Base-by-base conservation (phyloP, 1,140 invertebrate genomes). In the Heliothis virescens region DNA sequence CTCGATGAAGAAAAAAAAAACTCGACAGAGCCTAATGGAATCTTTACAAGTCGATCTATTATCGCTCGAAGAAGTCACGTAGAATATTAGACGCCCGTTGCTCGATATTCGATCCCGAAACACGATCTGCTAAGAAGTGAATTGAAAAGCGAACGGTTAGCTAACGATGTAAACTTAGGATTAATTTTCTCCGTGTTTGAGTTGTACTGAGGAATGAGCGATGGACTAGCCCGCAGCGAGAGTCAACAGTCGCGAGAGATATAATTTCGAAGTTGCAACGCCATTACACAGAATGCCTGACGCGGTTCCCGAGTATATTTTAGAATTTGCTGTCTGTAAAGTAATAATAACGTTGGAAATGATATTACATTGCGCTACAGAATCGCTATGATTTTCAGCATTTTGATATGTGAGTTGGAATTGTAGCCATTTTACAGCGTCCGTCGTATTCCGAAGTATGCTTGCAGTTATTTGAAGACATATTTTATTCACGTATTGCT, bases 171-270 rank as follows among this genome's bases (percentile, higher is more conserved):
- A 79, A 84, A 82, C 79, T 78, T 73, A 59, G 80, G 83, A 84
- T 84, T 84, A 84, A 84, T 84, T 84, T 84, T 78, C 80, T 78
- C 69, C 48, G 52, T 84, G 83, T 84, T 84, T 84, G 80, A 84
- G 73, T 84, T 80, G 52, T 75, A 73, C 79, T 79, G 59, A 76
- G 74, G 26, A 76, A 81, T 82, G 83, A 84, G 65, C 80, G 83
- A 84, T 84, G 83, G 83, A 78, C 80, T 69, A 52, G 77, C 80
- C 69, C n/a, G 73, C 48, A 74, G 74, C 34, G 18, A 34, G 71
- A 84, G 83, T 84, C 83, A 81, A 84, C 83, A 84, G 69, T 75
- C 77, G 67, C 76, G 60, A 52, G 67, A 62, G 83, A 82, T 80
- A 84, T 84, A 82, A 84, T 84, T 82, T 82, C 80, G 69, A 84